Base-by-base conservation (phyloP, 2,797 vertebrate genomes). In the Argyrosomus regius region DNA sequence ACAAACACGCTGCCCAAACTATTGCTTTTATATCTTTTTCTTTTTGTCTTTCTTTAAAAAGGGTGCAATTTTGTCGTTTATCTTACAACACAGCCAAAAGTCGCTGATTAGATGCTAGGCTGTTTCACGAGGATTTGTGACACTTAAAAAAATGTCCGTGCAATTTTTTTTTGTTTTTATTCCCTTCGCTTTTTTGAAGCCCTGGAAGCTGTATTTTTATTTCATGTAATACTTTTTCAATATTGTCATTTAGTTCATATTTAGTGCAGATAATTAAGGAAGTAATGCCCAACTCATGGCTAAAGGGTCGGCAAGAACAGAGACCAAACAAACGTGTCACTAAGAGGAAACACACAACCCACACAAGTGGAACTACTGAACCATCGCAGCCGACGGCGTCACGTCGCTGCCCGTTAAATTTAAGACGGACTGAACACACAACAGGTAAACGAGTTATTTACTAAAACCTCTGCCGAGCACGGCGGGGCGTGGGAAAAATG, bases 231-330 rank as follows among this genome's bases (percentile, higher is more conserved):
- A 91, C 85, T 90, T 91, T 89, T 87, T 90, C 82, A 86, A 75
- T 91, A 87, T 88, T 90, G 85, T 89, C 84, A 86, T 93, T 92
- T 81, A 84, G 82, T 92, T 93, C 61, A 87, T 92, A 92, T 93
- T 97, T 99, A 98, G 97, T 99, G 97, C 98, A 99, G 96, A 98
- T 97, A 96, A 96, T 97, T 97, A 96, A 96, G 96, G 95, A 97
- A 89, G 96, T 97, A 98, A 98, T 97, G 98, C 97, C 97, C 97
- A 97, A 96, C 97, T 97, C 96, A 96, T 94, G 96, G 96, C 96
- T 97, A 96, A 96, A 95, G 95, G 96, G 95, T 96, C 93, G 96
- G 89, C 89, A 88, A 91, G 87, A 87, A 90, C 84, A 90, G 80
- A 91, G 87, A 93, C 63, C 35, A 77, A 91, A 92, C 85, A 94